Base-by-base conservation (phyloP, 2,888 invertebrate genomes). In the Gymnocheta viridis region DNA sequence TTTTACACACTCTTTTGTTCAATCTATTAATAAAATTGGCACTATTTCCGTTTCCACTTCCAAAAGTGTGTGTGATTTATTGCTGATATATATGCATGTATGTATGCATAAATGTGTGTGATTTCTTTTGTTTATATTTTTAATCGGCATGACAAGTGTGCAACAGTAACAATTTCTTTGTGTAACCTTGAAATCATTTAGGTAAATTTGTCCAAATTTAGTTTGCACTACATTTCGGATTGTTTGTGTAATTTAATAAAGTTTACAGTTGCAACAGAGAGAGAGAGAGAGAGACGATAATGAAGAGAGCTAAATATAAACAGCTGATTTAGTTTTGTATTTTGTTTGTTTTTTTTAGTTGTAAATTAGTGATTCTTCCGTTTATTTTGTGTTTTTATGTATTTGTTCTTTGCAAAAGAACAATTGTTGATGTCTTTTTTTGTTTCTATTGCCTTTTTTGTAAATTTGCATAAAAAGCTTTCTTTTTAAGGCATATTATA, bases 401-500 rank as follows among this genome's bases (percentile, higher is more conserved):
- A 17, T 44, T 56, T 49, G 35, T 49, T 49, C 56, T 66, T 73
- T 17, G 27, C 2, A 70, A 64, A 62, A 81, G 74, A 81, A 67
- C 60, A 80, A 58, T 83, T 84, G 47, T 77, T 77, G 60, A 73
- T 67, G 62, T 41, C 41, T 19, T 64, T 80, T 44, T 56, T 54
- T 44, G 24, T 67, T 67, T 44, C 62, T 67, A 17, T 69, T 74
- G 12, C 47, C 10, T 72, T 77, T 38, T 77, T 41, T 35, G 14
- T 51, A n/a, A 38, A 67, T 82, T 82, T 78, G 51, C 77, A 79
- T 69, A 56, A 78, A 79, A 79, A 82, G 79, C 79, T 79, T 79
- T 73, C 79, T 82, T 69, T 82, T 73, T 66, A 79, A 70, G 74
- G 70, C 56, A 62, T 64, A 58, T 47, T 73, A 54, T 41, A 62